Percentiles rank a stretch among this genome's conserved stretches.
Evolutionary conservation across 2,797 vertebrate genomes (phyloP).

Genomic region (Hypotaenidia philippensis): DNA sequence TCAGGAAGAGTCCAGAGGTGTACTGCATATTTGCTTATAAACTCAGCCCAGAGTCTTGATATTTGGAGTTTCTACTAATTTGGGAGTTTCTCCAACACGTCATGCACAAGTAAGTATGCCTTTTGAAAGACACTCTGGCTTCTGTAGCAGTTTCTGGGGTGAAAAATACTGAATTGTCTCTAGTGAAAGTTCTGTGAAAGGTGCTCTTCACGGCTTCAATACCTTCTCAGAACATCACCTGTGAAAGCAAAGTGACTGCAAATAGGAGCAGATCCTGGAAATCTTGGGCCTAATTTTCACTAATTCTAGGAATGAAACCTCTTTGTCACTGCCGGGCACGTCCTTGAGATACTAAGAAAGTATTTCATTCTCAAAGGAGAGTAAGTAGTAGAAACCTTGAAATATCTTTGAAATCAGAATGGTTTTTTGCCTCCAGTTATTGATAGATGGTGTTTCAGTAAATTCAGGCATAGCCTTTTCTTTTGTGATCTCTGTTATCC

Average conservation of each 20-base stretch:
- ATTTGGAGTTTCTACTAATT: neutral
- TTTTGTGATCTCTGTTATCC: neutral
- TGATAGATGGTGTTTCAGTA: neutral
- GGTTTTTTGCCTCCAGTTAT: neutral
- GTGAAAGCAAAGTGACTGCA: neutral
- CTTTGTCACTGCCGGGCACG: neutral
- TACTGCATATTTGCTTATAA: fast-evolving
- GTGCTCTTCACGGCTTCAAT: neutral
- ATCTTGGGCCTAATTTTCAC: neutral
- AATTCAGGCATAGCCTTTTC: neutral
- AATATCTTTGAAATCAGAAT: neutral
- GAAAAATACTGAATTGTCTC: neutral
- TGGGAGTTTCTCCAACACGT: neutral
- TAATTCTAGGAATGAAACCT: fast-evolving
- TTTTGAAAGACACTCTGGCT: neutral
- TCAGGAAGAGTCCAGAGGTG: neutral
- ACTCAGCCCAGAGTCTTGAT: neutral
- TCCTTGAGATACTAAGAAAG: neutral
- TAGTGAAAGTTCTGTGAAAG: neutral
- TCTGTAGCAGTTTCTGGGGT: neutral
- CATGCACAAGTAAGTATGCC: neutral
- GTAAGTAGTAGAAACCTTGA: neutral
- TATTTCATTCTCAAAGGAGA: neutral
- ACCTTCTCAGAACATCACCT: neutral
- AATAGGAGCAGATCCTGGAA: neutral